phyloP scores from a whole-genome alignment of 2,113 vertebrate species.

The Oreotrochilus melanogaster region DNA sequence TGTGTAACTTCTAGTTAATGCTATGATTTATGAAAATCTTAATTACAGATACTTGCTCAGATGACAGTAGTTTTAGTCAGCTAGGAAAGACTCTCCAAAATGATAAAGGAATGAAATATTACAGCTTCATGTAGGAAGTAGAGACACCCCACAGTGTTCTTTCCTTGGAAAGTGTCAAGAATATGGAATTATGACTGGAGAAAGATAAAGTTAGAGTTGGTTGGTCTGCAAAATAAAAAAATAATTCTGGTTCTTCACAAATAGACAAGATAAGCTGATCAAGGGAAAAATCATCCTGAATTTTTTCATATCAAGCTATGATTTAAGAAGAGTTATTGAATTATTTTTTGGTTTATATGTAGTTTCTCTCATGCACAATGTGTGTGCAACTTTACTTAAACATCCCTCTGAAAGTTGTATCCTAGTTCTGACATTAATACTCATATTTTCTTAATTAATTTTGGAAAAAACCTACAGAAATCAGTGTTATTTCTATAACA shows the following conservation, averaged over 20 bases:
- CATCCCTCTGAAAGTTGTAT: not conserved
- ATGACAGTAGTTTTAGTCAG: not conserved
- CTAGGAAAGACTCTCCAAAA: not conserved
- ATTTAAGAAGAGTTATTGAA: fast-evolving
- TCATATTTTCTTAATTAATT: fast-evolving
- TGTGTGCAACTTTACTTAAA: not conserved
- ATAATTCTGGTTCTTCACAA: not conserved
- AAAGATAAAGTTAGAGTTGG: not conserved
- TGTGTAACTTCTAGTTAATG: not conserved
- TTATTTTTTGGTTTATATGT: not conserved
- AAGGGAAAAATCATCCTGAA: not conserved
- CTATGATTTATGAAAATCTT: not conserved
- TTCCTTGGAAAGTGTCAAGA: not conserved
- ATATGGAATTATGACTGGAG: not conserved
- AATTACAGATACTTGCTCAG: not conserved
- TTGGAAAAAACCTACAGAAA: not conserved
- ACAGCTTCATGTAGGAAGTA: not conserved
- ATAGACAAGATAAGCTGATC: not conserved
- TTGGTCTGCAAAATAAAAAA: not conserved
- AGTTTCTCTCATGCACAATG: not conserved
- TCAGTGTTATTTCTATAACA: not conserved
- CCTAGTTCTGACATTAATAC: not conserved
- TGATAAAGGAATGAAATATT: not conserved
- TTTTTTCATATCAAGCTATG: not conserved
- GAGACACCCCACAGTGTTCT: not conserved